Evolutionary conservation across 2,113 vertebrate genomes (phyloP).

Genomic region (human (Homo sapiens)): GRCh38 chr1:206741501-206742000

Average conservation of each 20-base stretch:
- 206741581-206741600: background rate
- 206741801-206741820: background rate
- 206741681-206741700: no score
- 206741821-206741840: background rate
- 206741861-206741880: background rate
- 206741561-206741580: no score
- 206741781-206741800: background rate
- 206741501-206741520: background rate
- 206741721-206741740: background rate
- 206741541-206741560: background rate
- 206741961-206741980: background rate
- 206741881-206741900: background rate
- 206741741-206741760: background rate
- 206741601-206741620: background rate
- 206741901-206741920: background rate
- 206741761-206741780: background rate
- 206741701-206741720: background rate
- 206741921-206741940: fast-evolving
- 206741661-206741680: background rate
- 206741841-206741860: background rate
- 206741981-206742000: background rate
- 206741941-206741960: fast-evolving
- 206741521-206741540: background rate
- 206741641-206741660: background rate
- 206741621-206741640: background rate